These are phyloP conservation scores for Chiloscyllium plagiosum DNA, from an alignment of 2,113 vertebrate species.

Conservation along the genomic window DNA sequence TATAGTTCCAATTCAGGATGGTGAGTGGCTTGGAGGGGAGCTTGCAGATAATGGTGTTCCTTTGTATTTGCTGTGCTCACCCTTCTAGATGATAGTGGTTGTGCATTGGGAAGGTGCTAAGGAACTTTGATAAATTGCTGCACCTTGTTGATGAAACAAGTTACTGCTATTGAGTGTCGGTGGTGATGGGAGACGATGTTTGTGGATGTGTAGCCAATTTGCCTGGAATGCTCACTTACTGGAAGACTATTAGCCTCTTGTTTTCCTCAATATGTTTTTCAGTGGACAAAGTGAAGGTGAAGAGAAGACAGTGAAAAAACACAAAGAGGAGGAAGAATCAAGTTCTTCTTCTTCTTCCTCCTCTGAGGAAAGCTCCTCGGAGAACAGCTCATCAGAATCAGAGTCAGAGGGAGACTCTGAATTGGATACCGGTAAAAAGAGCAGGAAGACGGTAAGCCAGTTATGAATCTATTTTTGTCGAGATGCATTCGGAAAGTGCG, in stretches of 20 bases:
- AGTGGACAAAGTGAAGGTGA: conserved; percentile 74
- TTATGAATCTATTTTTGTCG: no score
- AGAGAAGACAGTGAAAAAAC: conserved; percentile 53
- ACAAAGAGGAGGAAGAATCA: conserved; percentile 49
- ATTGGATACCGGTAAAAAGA: conserved; percentile 55
- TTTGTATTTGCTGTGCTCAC: no score
- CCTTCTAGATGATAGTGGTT: no score
- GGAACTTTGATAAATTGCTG: no score
- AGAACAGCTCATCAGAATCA: conserved; percentile 73
- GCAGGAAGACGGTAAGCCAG: conserved; percentile 63
- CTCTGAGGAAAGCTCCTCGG: conserved; percentile 70
- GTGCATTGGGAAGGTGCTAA: no score
- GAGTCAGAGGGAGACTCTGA: conserved; percentile 58
- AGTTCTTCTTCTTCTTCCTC: conserved; percentile 66
- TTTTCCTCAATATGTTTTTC: conserved; percentile 13
- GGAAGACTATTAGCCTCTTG: not conserved
- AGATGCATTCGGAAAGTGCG: not conserved
- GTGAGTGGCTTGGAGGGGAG: no score
- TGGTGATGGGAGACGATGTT: no score
- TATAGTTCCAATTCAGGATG: no score
- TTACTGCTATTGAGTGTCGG: no score
- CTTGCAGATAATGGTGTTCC: no score
- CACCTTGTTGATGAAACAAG: no score
- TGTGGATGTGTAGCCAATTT: no score
- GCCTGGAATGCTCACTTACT: not conserved